Evolutionary conservation across 2,888 invertebrate genomes (phyloP).

Genomic region (Meghimatium bilineatum): DNA sequence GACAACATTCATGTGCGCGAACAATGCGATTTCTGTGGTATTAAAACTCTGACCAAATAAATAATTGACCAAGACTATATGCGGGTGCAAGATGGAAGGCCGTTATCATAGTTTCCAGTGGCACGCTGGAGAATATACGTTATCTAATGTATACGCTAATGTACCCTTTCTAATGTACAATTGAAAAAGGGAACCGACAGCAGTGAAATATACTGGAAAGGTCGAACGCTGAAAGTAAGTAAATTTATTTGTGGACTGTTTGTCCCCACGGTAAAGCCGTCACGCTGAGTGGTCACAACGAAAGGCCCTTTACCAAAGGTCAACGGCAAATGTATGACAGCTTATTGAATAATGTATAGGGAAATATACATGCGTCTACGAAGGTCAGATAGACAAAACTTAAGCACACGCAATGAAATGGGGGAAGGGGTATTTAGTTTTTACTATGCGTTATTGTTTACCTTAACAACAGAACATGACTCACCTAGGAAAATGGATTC

Average conservation of each 20-base stretch:
- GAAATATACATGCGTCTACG: background rate
- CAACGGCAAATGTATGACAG: constrained; percentile 28
- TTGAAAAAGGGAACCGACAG: background rate
- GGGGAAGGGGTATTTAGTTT: background rate
- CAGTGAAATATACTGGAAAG: background rate
- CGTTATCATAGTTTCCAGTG: background rate
- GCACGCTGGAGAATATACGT: background rate
- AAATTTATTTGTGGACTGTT: constrained; percentile 22
- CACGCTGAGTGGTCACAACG: background rate
- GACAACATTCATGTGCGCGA: no score
- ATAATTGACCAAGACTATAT: no score
- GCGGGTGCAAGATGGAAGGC: no score
- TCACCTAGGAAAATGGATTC: no score
- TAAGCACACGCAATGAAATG: background rate
- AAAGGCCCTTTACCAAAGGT: constrained; percentile 22
- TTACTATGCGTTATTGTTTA: background rate
- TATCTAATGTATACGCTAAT: background rate
- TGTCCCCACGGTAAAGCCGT: background rate
- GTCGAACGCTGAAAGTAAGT: constrained; percentile 25
- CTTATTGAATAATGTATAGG: constrained; percentile 38
- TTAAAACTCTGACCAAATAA: no score
- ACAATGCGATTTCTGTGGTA: no score
- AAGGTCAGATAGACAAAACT: background rate
- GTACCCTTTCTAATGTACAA: background rate
- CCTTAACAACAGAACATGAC: no score